phyloP scores from a whole-genome alignment of 2,888 invertebrate genomes.

The Drosophila villosipedis region DNA sequence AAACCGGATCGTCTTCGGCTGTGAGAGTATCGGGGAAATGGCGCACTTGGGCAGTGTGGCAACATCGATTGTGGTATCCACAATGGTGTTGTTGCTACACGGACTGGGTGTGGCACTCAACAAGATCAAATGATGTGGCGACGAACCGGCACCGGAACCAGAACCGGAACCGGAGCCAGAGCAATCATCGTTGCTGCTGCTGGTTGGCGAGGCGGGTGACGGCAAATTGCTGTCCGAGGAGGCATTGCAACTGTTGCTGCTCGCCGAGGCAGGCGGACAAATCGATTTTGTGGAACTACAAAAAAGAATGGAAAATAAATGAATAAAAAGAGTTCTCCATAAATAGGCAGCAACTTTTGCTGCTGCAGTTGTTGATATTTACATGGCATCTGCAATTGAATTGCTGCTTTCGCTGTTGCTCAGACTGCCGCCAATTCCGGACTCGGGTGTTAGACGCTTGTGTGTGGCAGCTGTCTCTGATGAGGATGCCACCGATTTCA shows the following conservation, averaged over 20 bases:
- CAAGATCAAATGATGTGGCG: constrained; percentile 80
- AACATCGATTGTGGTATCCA: constrained; percentile 84
- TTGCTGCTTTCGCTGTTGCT: constrained; percentile 81
- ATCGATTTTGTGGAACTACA: constrained; percentile 59
- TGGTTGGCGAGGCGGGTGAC: constrained; percentile 80
- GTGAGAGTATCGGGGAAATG: constrained; percentile 91
- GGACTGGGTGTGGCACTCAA: constrained; percentile 72
- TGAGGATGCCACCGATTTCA: constrained; percentile 62
- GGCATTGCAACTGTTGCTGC: constrained; percentile 81
- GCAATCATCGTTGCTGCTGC: constrained; percentile 40
- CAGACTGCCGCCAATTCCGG: constrained; percentile 82
- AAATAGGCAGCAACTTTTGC: constrained; percentile 3
- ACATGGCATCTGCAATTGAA: constrained; percentile 75
- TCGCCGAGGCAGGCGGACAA: constrained; percentile 74
- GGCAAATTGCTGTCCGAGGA: constrained; percentile 86
- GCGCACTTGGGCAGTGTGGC: constrained; percentile 81
- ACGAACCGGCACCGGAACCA: constrained; percentile 12
- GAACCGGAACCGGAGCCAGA: constrained; percentile 25
- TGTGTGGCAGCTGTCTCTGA: constrained; percentile 64
- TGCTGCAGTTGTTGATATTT: constrained; percentile 41
- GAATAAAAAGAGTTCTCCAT: neutral
- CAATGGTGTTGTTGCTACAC: constrained; percentile 50
- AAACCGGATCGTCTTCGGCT: constrained; percentile 93
- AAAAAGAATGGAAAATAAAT: neutral
- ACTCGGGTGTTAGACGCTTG: constrained; percentile 81